A percentile compares a stretch with the other conserved stretches of the same genome.
phyloP scores from a whole-genome alignment of 1,140 invertebrate genomes.

The Lepidurus couesii region DNA sequence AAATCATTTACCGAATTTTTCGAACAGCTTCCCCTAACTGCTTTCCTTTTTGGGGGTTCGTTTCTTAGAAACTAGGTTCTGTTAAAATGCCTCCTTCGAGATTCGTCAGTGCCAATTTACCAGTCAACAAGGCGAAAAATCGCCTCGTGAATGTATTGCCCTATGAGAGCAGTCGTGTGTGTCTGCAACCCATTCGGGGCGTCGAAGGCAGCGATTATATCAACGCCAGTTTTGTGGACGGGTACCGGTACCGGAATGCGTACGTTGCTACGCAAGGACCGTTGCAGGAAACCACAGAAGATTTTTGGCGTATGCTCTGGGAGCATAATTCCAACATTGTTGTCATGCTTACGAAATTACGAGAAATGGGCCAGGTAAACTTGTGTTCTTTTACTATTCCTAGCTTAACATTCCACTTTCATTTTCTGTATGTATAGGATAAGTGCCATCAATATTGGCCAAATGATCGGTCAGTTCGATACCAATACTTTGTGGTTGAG shows the following conservation, averaged over 20 bases:
- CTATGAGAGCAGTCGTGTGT: constrained; percentile 91
- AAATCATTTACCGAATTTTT: no score
- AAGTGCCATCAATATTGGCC: constrained; percentile 99
- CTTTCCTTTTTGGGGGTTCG: constrained; percentile 36
- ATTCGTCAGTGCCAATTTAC: constrained; percentile 91
- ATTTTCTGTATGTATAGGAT: constrained; percentile 55
- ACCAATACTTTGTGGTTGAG: constrained; percentile 96
- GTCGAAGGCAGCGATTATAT: constrained; percentile 96
- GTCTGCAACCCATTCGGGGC: constrained; percentile 80
- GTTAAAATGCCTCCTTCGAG: constrained; percentile 89
- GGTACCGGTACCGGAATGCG: constrained; percentile 80
- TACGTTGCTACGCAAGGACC: constrained; percentile 99
- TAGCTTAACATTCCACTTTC: constrained; percentile 33
- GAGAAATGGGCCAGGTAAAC: constrained; percentile 34
- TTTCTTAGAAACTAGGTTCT: constrained; percentile 74
- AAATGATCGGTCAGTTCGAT: constrained; percentile 87
- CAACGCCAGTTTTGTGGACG: constrained; percentile 97
- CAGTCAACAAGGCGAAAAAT: constrained; percentile 97
- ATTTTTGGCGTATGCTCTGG: constrained; percentile 99
- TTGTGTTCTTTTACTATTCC: not conserved
- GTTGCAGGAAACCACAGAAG: constrained; percentile 88
- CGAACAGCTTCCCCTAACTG: not conserved
- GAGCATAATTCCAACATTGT: constrained; percentile 99
- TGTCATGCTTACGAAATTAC: constrained; percentile 93
- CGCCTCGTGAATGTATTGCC: constrained; percentile 94